Evolutionary conservation across 2,888 invertebrate species (phyloP), one percentile per base, ranked within the genome.

Genomic region (Synanthedon andrenaeformis): DNA sequence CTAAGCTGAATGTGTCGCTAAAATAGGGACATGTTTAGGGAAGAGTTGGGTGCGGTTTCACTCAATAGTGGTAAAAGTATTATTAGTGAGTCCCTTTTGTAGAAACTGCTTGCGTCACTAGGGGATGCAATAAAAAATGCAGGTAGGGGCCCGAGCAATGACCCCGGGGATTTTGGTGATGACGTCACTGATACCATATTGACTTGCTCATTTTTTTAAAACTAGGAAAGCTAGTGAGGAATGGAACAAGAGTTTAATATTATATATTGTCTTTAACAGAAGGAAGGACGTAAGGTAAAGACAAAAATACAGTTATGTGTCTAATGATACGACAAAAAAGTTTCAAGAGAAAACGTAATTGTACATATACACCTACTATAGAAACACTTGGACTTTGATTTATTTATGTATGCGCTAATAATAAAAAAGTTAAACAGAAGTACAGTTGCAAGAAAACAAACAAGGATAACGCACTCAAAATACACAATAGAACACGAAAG

Each of bases 121-220:
- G 61, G 82, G 82, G 80, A 77, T 82, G 83, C 74, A 73, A 76
- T 75, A 84, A 85, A 87, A 86, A 86, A 82, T 76, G 76, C 86
- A 86, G 86, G 86, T 86, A 84, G 74, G 76, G 79, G 67, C 75
- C 72, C 77, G 85, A 77, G 70, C 85, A 79, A 66, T 85, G 85
- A 86, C 86, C 86, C 79, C 84, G 62, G 62, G 70, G 70, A 69
- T 74, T 75, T 77, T 72, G 58, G 72, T 58, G 62, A 62, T 84
- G 85, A 85, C 84, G 85, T 85, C 85, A 86, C 60, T 58, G 60
- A 56, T 64, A 64, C 65, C 62, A 66, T 62, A 66, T 65, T 64
- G 62, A 59, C 59, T 57, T 59, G 60, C 59, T 35, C 35, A 10
- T 35, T 35, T 35, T 35, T 23, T 35, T 10, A 1, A 35, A 35